Conservation (phyloP, 2,797 vertebrate species). For the Echiichthys vipera region DNA sequence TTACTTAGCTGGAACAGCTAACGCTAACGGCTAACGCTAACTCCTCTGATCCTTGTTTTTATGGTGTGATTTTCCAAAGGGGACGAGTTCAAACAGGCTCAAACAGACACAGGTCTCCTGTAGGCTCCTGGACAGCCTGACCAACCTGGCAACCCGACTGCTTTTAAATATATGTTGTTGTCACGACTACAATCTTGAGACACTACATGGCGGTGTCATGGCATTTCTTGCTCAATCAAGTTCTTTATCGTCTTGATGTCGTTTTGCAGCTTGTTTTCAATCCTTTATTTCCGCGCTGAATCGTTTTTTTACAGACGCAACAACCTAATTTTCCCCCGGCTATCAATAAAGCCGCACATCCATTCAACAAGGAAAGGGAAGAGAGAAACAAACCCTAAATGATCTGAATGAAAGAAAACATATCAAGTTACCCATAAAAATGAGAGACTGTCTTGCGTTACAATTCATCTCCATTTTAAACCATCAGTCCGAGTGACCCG, state of each 20-base stretch:
- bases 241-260: conserved; percentile 15
- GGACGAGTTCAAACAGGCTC: too few species aligned
- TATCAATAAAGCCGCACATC: conserved; percentile 48
- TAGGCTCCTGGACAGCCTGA: too few species aligned
- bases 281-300: conserved; percentile 7
- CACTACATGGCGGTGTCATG: too few species aligned
- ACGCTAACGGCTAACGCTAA: too few species aligned
- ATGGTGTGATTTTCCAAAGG: too few species aligned
- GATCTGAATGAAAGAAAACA: conserved; percentile 47
- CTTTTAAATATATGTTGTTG: too few species aligned
- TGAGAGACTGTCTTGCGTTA: conserved; percentile 37
- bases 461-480: conserved; percentile 44
- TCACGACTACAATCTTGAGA: too few species aligned
- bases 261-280: conserved; percentile 17
- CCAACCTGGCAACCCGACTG: too few species aligned
- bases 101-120: too few species aligned
- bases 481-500: conserved; percentile 54
- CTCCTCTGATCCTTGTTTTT: too few species aligned
- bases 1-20: too few species aligned
- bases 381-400: conserved; percentile 9
- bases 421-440: conserved; percentile 48
- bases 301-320: conserved; percentile 35
- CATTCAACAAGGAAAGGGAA: not conserved
- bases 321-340: conserved; percentile 38
- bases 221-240: not conserved